A percentile compares a stretch with the other conserved stretches of the same genome.
Conservation (phyloP, 2,888 invertebrate species). For the Protonemura montana region DNA sequence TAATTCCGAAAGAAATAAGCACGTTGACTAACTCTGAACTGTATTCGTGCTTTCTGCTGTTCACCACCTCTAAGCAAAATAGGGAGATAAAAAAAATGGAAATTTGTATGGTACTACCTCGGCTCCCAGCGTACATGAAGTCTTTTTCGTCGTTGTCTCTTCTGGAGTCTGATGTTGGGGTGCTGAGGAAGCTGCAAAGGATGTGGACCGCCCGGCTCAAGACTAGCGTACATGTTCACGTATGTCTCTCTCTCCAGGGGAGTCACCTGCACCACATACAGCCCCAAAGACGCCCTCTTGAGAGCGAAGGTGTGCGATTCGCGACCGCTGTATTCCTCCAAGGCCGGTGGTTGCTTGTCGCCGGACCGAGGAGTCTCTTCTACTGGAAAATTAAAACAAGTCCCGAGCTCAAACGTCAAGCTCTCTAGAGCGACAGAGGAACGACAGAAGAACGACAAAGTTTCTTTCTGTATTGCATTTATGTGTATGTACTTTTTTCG, state of each 20-base stretch:
- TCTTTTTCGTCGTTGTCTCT: slow-evolving; percentile 43
- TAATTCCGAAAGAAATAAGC: no score
- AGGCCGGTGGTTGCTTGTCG: slow-evolving; percentile 34
- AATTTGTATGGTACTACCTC: slow-evolving; percentile 41
- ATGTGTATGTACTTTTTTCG: no score
- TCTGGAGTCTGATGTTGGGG: slow-evolving; percentile 44
- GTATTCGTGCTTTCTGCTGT: no score
- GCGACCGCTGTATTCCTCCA: slow-evolving; percentile 52
- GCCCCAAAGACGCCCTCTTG: slow-evolving; percentile 49
- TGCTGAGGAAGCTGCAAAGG: slow-evolving; percentile 43
- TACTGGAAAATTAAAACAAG: no score
- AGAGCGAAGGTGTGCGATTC: slow-evolving; percentile 51
- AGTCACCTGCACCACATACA: slow-evolving; percentile 52
- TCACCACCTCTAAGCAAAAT: no score
- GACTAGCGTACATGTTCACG: slow-evolving; percentile 52
- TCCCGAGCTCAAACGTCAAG: no score
- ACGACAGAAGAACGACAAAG: no score
- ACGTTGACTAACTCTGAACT: no score
- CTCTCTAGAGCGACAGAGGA: no score
- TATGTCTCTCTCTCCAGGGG: slow-evolving; percentile 53
- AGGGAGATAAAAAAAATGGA: background rate
- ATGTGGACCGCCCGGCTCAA: slow-evolving; percentile 45
- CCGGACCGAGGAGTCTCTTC: slow-evolving; percentile 14
- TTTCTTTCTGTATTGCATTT: no score
- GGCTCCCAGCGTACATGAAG: slow-evolving; percentile 49